Percentiles rank a stretch among this genome's conserved stretches.
Conservation (phyloP, 2,797 vertebrate species). For the Phalanger gymnotis region DNA sequence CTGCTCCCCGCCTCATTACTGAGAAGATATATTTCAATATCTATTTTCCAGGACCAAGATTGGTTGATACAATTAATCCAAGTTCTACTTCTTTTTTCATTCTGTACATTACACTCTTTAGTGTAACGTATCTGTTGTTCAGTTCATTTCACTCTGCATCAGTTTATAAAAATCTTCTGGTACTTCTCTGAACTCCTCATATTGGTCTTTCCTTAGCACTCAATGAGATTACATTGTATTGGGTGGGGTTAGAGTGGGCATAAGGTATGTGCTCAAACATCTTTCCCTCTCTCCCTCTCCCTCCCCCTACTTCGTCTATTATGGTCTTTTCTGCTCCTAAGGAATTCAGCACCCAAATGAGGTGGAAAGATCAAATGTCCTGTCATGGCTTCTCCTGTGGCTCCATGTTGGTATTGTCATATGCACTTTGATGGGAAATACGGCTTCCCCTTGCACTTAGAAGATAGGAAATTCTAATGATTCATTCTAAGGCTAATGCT, state of each 20-base stretch:
- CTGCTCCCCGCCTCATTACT: neutral
- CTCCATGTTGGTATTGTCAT: neutral
- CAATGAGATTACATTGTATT: neutral
- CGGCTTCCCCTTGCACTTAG: neutral
- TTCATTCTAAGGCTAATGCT: neutral
- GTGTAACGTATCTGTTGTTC: neutral
- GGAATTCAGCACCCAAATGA: neutral
- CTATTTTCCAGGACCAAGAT: neutral
- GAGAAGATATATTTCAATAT: neutral
- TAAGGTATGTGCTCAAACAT: neutral
- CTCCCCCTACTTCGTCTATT: neutral
- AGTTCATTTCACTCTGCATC: neutral
- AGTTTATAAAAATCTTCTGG: neutral
- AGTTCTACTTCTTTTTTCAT: neutral
- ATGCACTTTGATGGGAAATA: neutral
- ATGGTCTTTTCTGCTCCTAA: neutral
- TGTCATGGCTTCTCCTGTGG: neutral
- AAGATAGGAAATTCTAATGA: neutral
- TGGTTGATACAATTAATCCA: neutral
- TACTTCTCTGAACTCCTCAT: neutral
- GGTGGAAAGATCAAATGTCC: neutral
- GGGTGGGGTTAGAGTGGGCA: neutral
- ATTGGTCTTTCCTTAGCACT: neutral
- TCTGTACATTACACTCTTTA: neutral
- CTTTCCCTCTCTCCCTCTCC: too few species aligned